These are phyloP conservation scores for Cacatua alba DNA, from an alignment of 2,113 vertebrate species.

Conservation along the genomic window DNA sequence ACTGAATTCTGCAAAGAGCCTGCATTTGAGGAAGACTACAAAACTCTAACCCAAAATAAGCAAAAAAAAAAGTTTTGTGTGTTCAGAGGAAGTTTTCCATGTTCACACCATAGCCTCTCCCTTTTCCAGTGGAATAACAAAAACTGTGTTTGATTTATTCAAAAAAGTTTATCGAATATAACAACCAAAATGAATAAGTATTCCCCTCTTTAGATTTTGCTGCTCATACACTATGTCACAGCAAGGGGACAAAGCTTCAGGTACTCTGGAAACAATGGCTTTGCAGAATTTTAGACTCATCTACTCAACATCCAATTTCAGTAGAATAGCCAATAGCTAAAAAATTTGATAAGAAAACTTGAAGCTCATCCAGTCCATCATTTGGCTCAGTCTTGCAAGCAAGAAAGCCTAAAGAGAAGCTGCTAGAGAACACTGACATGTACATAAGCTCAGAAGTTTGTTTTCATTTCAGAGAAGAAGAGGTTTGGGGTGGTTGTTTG, in stretches of 20 bases:
- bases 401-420: not conserved
- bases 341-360: not conserved
- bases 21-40: not conserved
- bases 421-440: not conserved
- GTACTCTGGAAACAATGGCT: not conserved
- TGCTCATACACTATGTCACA: not conserved
- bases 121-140: not conserved
- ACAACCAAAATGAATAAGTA: not conserved
- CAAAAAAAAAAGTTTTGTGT: not conserved
- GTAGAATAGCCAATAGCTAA: not conserved
- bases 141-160: not conserved
- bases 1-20: not conserved
- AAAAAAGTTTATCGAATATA: not conserved
- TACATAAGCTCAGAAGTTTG: not conserved
- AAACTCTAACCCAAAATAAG: not conserved
- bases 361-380: not conserved
- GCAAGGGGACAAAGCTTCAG: not conserved
- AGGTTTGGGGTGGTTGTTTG: not conserved
- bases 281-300: not conserved
- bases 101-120: not conserved
- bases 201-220: not conserved
- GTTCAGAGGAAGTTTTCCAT: not conserved
- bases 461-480: not conserved
- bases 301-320: not conserved
- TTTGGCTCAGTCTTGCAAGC: not conserved